Base-by-base conservation (phyloP, 2,113 vertebrate genomes). In the Amblyornis subalaris region DNA sequence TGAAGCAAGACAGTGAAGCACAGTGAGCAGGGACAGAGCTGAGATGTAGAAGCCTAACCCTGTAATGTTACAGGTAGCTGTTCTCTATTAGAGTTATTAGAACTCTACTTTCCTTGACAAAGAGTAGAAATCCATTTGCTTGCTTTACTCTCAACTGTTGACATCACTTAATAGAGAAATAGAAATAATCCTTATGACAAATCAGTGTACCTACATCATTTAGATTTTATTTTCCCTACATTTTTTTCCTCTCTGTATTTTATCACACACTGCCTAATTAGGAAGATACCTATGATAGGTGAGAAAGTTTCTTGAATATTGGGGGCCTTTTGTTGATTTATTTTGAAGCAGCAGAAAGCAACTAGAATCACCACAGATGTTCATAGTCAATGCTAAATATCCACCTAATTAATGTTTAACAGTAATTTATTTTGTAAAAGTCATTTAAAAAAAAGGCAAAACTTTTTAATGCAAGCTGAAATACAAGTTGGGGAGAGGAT, bases 21-120 rank as follows among this genome's bases (percentile, higher is more conserved):
- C n/a, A 84, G n/a, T 0, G 0, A 82, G 33, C n/a, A 57, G 38
- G 42, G 42, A 38, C 10, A 26, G 23, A 2, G 1, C 40, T 72
- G 47, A 64, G 11, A 33, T 67, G 35, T 57, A 7, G 24, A 48
- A 50, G 17, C 48, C 23, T 67, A 61, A 51, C 12, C 31, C 13
- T 26, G 23, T 36, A 36, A 40, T 28, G 28, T 70, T 91, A 19
- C 3, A 58, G 33, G n/a, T 79, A 44, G 15, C 45, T 66, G 18
- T 28, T 78, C 25, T 44, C 28, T 74, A 25, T 5, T 14, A 62
- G 24, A 64, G 12, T 72, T 82, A 21, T 14, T 90, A 62, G 24
- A 57, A 61, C 22, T 53, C n/a, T 24, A 0, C 29, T 33, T 78
- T 28, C 11, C 23, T 66, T 60, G 40, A 66, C 33, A 83, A 83